Evolutionary conservation across 2,888 invertebrate species (phyloP), one percentile per base, ranked within the genome.

Genomic region (Lasioglossum vierecki): DNA sequence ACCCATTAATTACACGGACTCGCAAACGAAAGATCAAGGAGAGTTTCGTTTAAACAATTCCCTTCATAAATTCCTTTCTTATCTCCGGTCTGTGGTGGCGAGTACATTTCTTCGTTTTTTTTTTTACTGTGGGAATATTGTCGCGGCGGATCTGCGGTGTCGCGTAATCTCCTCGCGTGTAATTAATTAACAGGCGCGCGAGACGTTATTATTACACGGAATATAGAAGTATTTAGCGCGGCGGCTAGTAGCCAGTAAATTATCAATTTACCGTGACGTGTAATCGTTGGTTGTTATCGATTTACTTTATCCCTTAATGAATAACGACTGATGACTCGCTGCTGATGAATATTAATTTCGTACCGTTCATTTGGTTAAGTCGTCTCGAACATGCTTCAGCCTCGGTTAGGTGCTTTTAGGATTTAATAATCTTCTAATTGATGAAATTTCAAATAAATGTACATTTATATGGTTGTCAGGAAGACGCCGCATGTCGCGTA

Each of bases 101-200:
- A 57, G 63, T 30, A 15, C 6, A 30, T 30, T 30, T 30, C 30
- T 30, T 30, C 30, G n/a, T n/a, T 30, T 35, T 35, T 35, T 8
- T 30, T 63, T 30, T 63, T 15, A 2, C 30, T 6, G 63, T 1
- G 30, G 63, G 15, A 30, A 63, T 63, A 30, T 63, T 15, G 15
- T 30, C 63, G 30, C 63, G 30, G 15, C 63, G 30, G 5, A 15
- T 63, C 63, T 15, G 30, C 13, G 1, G 6, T 15, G 63, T 30
- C 63, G 30, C 63, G 30, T 63, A 63, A 63, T 63, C 30, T 63
- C 6, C 30, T 63, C 13, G 63, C 30, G 26, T 30, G 15, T 39
- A 76, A 76, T 77, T 77, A 77, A 77, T 77, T 77, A 53, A 68
- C 66, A 44, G 44, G 4, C 49, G 68, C 53, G 30, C 26, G 39